Conservation (phyloP, 1,140 invertebrate species). For the Bombus ignitus region DNA sequence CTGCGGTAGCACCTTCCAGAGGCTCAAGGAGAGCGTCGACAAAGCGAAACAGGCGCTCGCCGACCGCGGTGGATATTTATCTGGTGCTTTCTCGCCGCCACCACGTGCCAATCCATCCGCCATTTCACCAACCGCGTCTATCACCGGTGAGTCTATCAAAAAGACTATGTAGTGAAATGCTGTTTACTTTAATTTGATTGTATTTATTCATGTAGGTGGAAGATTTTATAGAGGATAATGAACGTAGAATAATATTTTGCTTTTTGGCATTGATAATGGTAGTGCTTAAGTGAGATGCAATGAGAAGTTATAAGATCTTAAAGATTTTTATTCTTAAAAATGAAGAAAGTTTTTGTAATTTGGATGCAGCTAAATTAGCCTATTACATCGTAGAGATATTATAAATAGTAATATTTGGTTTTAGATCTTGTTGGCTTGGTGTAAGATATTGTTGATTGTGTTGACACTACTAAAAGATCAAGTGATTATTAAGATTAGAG, state of each 20-base stretch:
- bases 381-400: no score
- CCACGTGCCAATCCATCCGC: slow-evolving; percentile 79
- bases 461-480: not conserved
- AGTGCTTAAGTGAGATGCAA: not conserved
- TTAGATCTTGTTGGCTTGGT: no score
- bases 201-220: not conserved
- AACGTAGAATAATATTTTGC: not conserved
- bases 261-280: not conserved
- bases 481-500: not conserved
- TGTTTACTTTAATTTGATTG: not conserved
- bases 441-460: not conserved
- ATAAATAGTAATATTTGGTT: no score
- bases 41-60: slow-evolving; percentile 93
- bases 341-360: not conserved
- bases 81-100: slow-evolving; percentile 81
- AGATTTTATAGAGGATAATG: not conserved
- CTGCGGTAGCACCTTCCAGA: slow-evolving; percentile 89
- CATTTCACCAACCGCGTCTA: slow-evolving; percentile 78
- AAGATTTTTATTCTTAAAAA: not conserved
- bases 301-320: not conserved
- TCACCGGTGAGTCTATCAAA: slow-evolving; percentile 76
- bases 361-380: no score
- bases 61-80: slow-evolving; percentile 80
- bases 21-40: slow-evolving; percentile 93
- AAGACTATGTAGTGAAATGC: not conserved